phyloP scores from a whole-genome alignment of 1,140 invertebrate genomes.

The Scaptomyza pallida region DNA sequence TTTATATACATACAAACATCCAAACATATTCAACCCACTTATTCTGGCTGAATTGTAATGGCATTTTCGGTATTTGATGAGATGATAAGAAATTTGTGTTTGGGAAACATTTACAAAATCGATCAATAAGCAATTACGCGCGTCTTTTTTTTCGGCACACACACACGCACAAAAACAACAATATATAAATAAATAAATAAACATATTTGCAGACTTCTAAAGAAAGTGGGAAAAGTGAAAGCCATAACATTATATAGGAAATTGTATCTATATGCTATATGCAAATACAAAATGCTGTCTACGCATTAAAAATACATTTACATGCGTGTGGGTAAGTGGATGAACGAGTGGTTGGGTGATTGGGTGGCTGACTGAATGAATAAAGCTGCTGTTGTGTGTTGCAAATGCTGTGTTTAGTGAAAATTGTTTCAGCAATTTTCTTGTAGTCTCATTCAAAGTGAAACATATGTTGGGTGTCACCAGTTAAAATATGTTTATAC shows the following conservation, averaged over 20 bases:
- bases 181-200: slow-evolving; percentile 49
- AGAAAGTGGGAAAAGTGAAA: background rate
- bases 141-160: slow-evolving; percentile 27
- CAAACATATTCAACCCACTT: slow-evolving; percentile 15
- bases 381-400: background rate
- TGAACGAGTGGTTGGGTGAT: background rate
- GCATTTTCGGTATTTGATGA: slow-evolving; percentile 33
- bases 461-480: slow-evolving; percentile 76
- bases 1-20: slow-evolving; percentile 1
- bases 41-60: slow-evolving; percentile 38
- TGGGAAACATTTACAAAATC: slow-evolving; percentile 64
- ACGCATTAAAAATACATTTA: slow-evolving; percentile 70
- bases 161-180: background rate
- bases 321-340: slow-evolving; percentile 27
- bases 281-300: slow-evolving; percentile 49
- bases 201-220: slow-evolving; percentile 34
- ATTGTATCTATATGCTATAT: slow-evolving; percentile 40
- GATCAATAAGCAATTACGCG: slow-evolving; percentile 73
- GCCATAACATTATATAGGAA: slow-evolving; percentile 43
- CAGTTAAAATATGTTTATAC: slow-evolving; percentile 62
- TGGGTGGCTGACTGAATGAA: slow-evolving; percentile 2
- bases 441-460: slow-evolving; percentile 72
- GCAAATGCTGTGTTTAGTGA: slow-evolving; percentile 68
- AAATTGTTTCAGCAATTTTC: slow-evolving; percentile 69
- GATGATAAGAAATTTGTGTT: slow-evolving; percentile 41